These are phyloP conservation scores for Sycophila sp. DNA, from an alignment of 1,140 invertebrate species.

Conservation along the genomic window DNA sequence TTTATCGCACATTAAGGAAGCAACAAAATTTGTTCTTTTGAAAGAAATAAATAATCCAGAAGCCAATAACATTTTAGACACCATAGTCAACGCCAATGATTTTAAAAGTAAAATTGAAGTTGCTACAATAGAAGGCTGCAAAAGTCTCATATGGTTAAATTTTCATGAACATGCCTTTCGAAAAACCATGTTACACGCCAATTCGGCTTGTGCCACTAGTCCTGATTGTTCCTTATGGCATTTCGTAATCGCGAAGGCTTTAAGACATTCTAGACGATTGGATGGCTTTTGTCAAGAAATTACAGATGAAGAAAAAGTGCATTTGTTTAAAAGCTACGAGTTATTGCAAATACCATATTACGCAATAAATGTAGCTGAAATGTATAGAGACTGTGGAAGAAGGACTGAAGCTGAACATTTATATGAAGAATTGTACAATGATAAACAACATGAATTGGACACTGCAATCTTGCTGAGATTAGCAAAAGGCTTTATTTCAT, in stretches of 20 bases:
- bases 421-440: neutral
- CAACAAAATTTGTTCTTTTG: neutral
- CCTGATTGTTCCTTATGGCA: neutral
- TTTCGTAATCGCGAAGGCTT: neutral
- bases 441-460: neutral
- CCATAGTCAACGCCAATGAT: neutral
- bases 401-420: neutral
- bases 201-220: neutral
- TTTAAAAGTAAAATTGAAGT: neutral
- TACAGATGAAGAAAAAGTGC: neutral
- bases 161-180: neutral
- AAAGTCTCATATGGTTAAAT: neutral
- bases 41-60: neutral
- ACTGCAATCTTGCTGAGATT: neutral
- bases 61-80: neutral
- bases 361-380: slow-evolving; percentile 12
- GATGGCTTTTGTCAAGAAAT: no score
- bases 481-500: neutral
- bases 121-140: neutral
- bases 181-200: neutral
- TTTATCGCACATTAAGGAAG: neutral
- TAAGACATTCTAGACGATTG: neutral
- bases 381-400: neutral
- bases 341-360: slow-evolving; percentile 11
- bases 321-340: slow-evolving; percentile 4